Conservation (phyloP, 2,797 vertebrate species). For the Octomys mimax region DNA sequence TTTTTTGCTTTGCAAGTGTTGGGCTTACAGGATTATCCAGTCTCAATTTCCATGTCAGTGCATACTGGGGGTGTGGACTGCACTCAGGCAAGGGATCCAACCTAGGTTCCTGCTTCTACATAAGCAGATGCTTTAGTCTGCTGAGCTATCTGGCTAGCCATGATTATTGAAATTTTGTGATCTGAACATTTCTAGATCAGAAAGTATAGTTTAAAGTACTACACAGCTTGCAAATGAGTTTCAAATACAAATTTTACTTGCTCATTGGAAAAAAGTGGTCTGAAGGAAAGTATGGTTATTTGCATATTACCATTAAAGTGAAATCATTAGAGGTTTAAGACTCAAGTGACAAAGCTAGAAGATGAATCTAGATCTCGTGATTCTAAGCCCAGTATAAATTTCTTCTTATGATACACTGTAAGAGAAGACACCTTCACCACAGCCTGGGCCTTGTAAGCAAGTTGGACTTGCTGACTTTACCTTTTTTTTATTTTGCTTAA, state of each 20-base stretch:
- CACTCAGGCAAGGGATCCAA: too few relatives aligned
- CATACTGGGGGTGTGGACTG: too few relatives aligned
- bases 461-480: not conserved
- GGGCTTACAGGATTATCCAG: too few relatives aligned
- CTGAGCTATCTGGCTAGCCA: too few relatives aligned
- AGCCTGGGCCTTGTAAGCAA: not conserved
- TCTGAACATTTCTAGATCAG: not conserved
- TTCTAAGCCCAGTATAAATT: not conserved
- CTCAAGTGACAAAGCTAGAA: not conserved
- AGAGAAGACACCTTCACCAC: not conserved
- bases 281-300: not conserved
- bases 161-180: not conserved
- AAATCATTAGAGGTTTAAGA: slow-evolving; percentile 26
- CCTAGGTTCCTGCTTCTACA: too few relatives aligned
- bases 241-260: not conserved
- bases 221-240: not conserved
- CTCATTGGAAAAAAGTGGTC: not conserved
- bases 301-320: slow-evolving; percentile 19
- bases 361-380: not conserved
- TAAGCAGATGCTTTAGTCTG: too few relatives aligned
- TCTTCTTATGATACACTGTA: not conserved
- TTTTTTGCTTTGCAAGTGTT: too few relatives aligned
- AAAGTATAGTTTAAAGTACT: not conserved
- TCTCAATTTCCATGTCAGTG: too few relatives aligned
- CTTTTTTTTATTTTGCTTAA: not conserved